Base-by-base conservation (phyloP, 2,113 vertebrate species). In the Poecilia latipinna region DNA sequence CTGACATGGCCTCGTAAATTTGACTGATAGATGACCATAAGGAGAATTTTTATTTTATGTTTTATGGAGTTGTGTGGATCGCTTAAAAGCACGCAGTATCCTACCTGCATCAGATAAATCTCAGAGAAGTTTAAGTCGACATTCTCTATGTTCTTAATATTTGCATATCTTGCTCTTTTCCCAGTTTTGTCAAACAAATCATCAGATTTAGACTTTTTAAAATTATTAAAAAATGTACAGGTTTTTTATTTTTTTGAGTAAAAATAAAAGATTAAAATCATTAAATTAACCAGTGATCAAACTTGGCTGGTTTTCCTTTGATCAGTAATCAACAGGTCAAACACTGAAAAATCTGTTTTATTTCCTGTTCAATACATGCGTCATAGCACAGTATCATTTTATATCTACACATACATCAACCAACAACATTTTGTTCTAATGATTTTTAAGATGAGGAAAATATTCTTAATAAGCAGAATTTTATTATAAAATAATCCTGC, bases 21-120 rank as follows among this genome's bases (percentile, higher is more conserved):
- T 93, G 93, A 92, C 93, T 86, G 74, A 78, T 83, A 90, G 91
- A 93, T 87, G 74, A 92, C 73, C 91, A 82, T 87, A 92, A 75
- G 91, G 82, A n/a, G 24, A 57, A 8, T n/a, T 6, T 57, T n/a
- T 57, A 48, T 29, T n/a, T 57, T 24, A 1, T 24, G 24, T 57
- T 24, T 57, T 8, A 5, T 6, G 22, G 8, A 17, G 22, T 24
- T 54, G 7, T 57, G 24, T n/a, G 51, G 22, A n/a, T 24, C 24
- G 3, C 51, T 57, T 57, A 57, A 11, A 19, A 57, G 51, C 24
- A 57, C 8, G 22, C 51, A 57, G 51, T n/a, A 54, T 54, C 51
- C 10, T 24, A 24, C 51, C 51, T n/a, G 6, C 51, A 24, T 57
- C 2, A 8, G 24, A 57, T 10, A 57, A 57, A 57, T 10, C 44